phyloP scores from a whole-genome alignment of 1,140 invertebrate species.

The Eciton burchellii region DNA sequence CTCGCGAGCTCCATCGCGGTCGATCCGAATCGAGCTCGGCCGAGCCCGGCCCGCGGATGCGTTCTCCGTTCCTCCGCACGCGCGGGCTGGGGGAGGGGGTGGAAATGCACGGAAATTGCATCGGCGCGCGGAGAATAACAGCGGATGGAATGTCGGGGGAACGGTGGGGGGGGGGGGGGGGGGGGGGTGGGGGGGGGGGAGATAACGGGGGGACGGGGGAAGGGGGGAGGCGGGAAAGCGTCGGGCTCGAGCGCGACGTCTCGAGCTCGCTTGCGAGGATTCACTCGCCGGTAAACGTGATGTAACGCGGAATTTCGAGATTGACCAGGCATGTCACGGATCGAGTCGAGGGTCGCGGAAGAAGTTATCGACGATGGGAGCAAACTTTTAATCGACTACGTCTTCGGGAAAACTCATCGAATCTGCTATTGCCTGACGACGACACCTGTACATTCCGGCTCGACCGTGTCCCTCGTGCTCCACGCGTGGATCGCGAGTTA shows the following conservation, averaged over 20 bases:
- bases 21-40: too few species aligned
- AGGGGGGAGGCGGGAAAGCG: not conserved
- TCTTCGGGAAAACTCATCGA: conserved; percentile 70
- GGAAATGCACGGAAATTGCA: conserved; percentile 48
- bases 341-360: too few species aligned
- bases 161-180: not conserved
- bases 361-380: not conserved
- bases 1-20: not conserved
- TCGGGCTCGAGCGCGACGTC: conserved; percentile 18
- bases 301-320: conserved; percentile 45
- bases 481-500: conserved; percentile 36
- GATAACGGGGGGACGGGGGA: not conserved
- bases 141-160: not conserved
- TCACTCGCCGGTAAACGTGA: conserved; percentile 51
- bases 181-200: not conserved
- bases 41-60: too few species aligned
- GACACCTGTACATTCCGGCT: conserved; percentile 34
- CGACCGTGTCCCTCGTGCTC: not conserved
- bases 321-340: not conserved
- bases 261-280: not conserved
- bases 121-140: conserved; percentile 22
- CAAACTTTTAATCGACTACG: conserved; percentile 74
- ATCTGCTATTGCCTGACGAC: conserved; percentile 60
- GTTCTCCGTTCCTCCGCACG: too few species aligned
- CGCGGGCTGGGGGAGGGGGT: too few species aligned